These are phyloP conservation scores for Euthynnus affinis DNA, from an alignment of 2,797 vertebrate species.

Conservation along the genomic window DNA sequence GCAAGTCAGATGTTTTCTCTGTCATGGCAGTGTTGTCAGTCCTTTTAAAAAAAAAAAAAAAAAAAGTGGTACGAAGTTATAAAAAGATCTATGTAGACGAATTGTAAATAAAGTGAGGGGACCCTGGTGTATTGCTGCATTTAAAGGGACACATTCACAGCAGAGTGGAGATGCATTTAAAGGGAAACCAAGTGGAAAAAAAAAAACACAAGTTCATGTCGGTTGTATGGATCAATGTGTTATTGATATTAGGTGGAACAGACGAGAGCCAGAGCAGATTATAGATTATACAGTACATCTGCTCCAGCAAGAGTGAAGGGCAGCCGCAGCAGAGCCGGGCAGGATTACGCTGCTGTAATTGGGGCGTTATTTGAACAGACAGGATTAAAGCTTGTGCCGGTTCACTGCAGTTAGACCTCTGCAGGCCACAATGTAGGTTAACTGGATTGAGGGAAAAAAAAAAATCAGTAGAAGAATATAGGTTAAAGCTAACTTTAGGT, in stretches of 20 bases:
- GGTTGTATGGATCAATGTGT: constrained; percentile 30
- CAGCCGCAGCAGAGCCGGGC: neutral
- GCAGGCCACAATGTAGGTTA: constrained; percentile 65
- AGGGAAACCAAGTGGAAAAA: constrained; percentile 28
- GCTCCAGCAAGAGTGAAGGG: constrained; percentile 38
- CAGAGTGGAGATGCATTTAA: constrained; percentile 15
- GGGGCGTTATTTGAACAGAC: constrained; percentile 54
- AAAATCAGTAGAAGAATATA: constrained; percentile 48
- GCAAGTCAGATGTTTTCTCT: constrained; percentile 9
- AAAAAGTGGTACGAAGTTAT: neutral
- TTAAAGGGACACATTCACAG: constrained; percentile 6
- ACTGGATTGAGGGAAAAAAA: constrained; percentile 48
- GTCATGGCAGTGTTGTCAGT: neutral
- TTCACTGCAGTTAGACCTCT: constrained; percentile 35
- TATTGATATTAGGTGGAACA: constrained; percentile 42
- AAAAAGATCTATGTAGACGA: neutral
- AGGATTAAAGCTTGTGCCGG: constrained; percentile 66
- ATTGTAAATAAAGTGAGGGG: neutral
- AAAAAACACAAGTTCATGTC: neutral
- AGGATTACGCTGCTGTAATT: constrained; percentile 72
- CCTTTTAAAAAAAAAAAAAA: no score
- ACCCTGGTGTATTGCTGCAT: neutral
- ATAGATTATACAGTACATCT: constrained; percentile 62
- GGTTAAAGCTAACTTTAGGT: constrained; percentile 51
- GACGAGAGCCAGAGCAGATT: constrained; percentile 52